phyloP scores from a whole-genome alignment of 2,888 invertebrate species.

The Lamellibrachia satsuma region DNA sequence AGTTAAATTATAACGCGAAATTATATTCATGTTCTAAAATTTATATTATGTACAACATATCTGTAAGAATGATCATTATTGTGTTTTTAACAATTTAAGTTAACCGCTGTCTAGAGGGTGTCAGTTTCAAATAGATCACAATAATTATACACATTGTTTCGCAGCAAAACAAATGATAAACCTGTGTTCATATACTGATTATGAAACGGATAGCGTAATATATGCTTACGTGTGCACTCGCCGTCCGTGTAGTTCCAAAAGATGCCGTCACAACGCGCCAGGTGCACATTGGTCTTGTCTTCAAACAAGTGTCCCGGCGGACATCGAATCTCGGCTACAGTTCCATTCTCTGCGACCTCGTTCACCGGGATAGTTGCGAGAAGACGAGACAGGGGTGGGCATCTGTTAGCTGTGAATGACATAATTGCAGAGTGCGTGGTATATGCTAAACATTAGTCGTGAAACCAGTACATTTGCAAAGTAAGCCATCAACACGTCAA shows the following conservation, averaged over 20 bases:
- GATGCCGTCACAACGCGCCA: neutral
- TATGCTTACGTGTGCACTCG: neutral
- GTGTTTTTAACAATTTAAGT: no score
- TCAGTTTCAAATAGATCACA: no score
- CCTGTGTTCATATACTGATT: neutral
- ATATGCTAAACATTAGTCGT: neutral
- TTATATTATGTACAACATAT: no score
- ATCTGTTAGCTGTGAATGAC: neutral
- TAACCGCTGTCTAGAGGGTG: no score
- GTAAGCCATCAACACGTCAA: neutral
- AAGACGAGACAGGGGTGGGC: neutral
- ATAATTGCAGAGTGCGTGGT: neutral
- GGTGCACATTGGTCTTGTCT: neutral
- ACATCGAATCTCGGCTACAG: neutral
- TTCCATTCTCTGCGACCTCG: neutral
- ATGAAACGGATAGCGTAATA: neutral
- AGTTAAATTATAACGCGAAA: neutral
- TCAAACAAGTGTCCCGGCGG: neutral
- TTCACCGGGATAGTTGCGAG: neutral
- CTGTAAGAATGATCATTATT: no score
- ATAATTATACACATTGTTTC: no score
- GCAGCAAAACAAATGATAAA: neutral
- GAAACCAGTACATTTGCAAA: neutral
- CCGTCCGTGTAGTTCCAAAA: neutral
- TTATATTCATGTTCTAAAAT: no score